Evolutionary conservation across 1,140 invertebrate genomes (phyloP), one percentile per base, ranked within the genome.

Genomic region (Brachionus calyciflorus): DNA sequence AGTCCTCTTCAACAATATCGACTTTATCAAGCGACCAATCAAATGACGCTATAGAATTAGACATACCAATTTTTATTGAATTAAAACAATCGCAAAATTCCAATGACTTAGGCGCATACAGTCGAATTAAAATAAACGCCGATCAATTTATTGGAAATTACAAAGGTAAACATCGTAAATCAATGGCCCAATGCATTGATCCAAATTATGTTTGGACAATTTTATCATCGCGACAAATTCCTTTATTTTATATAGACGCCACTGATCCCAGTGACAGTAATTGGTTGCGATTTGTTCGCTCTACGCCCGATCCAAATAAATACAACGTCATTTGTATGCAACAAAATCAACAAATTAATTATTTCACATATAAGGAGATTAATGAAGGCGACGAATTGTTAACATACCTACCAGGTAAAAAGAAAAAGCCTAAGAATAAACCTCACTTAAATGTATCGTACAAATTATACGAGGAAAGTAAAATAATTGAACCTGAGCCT

Each of bases 261-360:
- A 78, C 73, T 40, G 57, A 79, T 41, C 73, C 46, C 3, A 65
- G 37, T 9, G 76, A 78, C 21, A 73, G 49, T 26, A 80, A 80
- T 69, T 80, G 78, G 78, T 76, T 80, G 53, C 33, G 79, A 17
- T 77, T 79, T 63, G 77, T 80, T 21, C 63, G 78, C 9, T 79
- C 77, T 17, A 79, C 79, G 4, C 17, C 53, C 14, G 77, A 77
- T 44, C 65, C 68, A 37, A 76, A 77, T 24, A 77, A 80, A 40
- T 78, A 80, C 51, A 80, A 80, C 30, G 79, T 80, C 33, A 77
- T 80, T 10, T 80, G 77, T 37, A 77, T 79, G 65, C 79, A 80
- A 57, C 77, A 79, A 53, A 79, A 78, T 60, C 69, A 77, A 17
- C 77, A 80, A 46, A 79, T 80, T 17, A 77, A 76, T 57, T 80